Conservation (phyloP, 53 echinoderm and acorn worm genomes). For the Stichopus horrens region DNA sequence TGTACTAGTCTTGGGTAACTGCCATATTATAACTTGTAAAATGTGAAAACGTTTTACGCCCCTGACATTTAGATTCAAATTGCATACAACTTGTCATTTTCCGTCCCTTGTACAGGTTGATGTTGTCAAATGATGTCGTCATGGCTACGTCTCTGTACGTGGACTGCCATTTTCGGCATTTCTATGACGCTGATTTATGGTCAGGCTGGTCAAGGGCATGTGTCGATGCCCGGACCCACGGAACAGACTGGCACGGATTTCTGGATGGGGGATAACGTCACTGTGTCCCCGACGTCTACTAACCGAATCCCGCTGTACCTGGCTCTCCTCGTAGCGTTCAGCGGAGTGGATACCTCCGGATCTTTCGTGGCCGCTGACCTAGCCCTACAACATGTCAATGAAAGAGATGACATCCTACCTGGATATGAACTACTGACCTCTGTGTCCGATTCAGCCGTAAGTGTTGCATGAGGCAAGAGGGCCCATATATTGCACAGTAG, state of each 20-base stretch:
- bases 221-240: neutral
- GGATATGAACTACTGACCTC: constrained; percentile 55
- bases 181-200: neutral
- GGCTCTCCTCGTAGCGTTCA: constrained; percentile 54
- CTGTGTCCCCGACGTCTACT: neutral
- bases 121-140: neutral
- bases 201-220: neutral
- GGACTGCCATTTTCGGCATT: neutral
- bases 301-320: constrained; percentile 51
- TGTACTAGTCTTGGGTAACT: too few species aligned
- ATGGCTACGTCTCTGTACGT: neutral
- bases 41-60: too few species aligned
- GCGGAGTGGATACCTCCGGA: constrained; percentile 52
- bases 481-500: too few species aligned
- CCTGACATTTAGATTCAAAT: too few species aligned
- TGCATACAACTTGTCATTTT: too few species aligned
- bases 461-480: neutral
- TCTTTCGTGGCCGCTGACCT: constrained; percentile 49
- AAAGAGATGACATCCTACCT: constrained; percentile 42
- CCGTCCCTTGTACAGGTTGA: too few species aligned
- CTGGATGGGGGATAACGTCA: neutral
- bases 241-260: neutral
- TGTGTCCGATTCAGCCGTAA: constrained; percentile 53
- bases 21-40: too few species aligned
- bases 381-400: constrained; percentile 63